Conservation (phyloP, 1,140 invertebrate genomes). For the Meloidogyne exigua region DNA sequence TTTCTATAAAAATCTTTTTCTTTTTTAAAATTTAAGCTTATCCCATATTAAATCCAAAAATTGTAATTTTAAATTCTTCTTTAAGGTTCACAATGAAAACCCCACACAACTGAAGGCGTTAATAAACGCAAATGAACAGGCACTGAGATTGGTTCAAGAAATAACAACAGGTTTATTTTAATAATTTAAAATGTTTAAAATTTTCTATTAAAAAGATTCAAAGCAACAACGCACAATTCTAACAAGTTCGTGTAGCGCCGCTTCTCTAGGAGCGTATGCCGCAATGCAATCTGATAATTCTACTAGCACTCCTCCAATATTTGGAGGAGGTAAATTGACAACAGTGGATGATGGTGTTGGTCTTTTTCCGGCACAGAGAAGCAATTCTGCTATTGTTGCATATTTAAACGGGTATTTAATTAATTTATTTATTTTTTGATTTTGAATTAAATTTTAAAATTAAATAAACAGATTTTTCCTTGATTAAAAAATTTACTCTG, state of each 20-base stretch:
- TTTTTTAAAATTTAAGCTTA: too few species aligned
- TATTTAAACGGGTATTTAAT: neutral
- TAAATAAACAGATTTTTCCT: too few species aligned
- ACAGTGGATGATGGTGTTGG: neutral
- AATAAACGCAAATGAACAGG: slow-evolving; percentile 17
- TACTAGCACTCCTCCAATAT: neutral
- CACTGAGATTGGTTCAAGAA: slow-evolving; percentile 15
- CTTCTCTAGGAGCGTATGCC: neutral
- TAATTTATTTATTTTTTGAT: neutral
- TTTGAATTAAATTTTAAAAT: too few species aligned
- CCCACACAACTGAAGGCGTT: slow-evolving; percentile 11
- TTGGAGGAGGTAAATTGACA: neutral
- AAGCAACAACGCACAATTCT: neutral
- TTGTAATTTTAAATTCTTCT: neutral
- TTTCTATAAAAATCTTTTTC: too few species aligned
- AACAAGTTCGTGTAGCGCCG: neutral
- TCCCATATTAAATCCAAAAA: too few species aligned
- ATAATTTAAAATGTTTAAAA: neutral
- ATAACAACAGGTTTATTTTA: neutral
- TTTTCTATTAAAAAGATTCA: neutral
- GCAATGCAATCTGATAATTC: neutral
- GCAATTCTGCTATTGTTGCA: neutral
- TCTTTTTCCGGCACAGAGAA: neutral
- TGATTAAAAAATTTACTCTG: too few species aligned
- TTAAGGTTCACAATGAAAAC: slow-evolving; percentile 27